These are phyloP conservation scores for Meliscaeva auricollis DNA, from an alignment of 2,888 invertebrate species.

Conservation along the genomic window DNA sequence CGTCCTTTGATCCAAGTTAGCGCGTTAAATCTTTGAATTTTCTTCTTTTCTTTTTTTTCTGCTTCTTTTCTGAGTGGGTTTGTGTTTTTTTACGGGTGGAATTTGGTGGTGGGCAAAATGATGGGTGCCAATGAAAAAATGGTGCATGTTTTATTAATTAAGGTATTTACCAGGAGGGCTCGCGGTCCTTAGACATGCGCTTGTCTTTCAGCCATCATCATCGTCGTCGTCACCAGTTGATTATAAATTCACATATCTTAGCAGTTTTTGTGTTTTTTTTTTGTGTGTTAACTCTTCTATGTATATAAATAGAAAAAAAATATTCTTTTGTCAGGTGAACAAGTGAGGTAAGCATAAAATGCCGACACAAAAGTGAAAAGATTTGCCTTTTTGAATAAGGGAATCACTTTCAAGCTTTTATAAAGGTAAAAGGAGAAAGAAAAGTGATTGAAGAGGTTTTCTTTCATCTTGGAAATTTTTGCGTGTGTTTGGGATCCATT, in stretches of 20 bases:
- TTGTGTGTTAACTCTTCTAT: constrained; percentile 10
- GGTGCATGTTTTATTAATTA: constrained; percentile 72
- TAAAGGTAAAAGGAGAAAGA: constrained; percentile 2
- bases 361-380: constrained; percentile 59
- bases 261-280: constrained; percentile 14
- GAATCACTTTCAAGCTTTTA: neutral
- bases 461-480: constrained; percentile 57
- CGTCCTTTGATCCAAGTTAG: constrained; percentile 62
- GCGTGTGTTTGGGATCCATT: constrained; percentile 12
- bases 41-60: constrained; percentile 10
- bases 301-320: constrained; percentile 21
- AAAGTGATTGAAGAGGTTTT: constrained; percentile 31
- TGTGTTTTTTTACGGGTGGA: constrained; percentile 15
- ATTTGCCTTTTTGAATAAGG: constrained; percentile 15
- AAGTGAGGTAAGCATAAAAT: constrained; percentile 55
- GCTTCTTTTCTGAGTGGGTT: constrained; percentile 39
- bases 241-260: constrained; percentile 69
- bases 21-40: constrained; percentile 56
- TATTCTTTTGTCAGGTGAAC: constrained; percentile 66
- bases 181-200: constrained; percentile 59
- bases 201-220: constrained; percentile 36
- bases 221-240: constrained; percentile 58
- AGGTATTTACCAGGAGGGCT: constrained; percentile 51
- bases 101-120: constrained; percentile 7
- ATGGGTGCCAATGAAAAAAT: constrained; percentile 47